Percentiles rank a stretch among this genome's conserved stretches.
Conservation (phyloP, 2,797 vertebrate species). For the Coregonus sp. region DNA sequence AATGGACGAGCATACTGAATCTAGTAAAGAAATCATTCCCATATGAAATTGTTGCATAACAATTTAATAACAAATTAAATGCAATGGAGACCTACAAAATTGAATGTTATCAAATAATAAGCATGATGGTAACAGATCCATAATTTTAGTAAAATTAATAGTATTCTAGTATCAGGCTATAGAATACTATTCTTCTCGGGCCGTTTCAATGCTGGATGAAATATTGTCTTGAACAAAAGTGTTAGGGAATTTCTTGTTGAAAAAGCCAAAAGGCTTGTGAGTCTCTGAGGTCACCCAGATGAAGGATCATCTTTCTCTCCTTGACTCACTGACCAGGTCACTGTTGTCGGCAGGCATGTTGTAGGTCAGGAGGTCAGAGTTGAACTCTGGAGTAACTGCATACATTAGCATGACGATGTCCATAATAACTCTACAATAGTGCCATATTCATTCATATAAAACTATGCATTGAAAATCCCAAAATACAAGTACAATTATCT, state of each 20-base stretch:
- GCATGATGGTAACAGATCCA: not conserved
- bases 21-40: not conserved
- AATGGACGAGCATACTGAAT: not conserved
- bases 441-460: not conserved
- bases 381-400: constrained; percentile 81
- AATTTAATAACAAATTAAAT: not conserved
- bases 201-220: constrained; percentile 56
- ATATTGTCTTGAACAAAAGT: constrained; percentile 66
- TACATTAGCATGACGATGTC: constrained; percentile 35
- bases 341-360: constrained; percentile 82
- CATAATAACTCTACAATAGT: not conserved
- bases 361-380: constrained; percentile 86
- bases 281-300: constrained; percentile 79
- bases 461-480: too few species aligned
- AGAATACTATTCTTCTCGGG: not conserved
- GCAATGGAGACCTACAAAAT: not conserved
- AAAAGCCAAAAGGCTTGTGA: constrained; percentile 70
- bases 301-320: constrained; percentile 79
- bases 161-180: not conserved
- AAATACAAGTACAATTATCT: not conserved
- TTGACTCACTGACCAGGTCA: constrained; percentile 86
- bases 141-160: not conserved
- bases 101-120: not conserved
- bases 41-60: not conserved
- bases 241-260: constrained; percentile 26